A percentile compares a stretch with the other conserved stretches of the same genome.
phyloP scores from a whole-genome alignment of 2,113 vertebrate species.

The Pongo pygmaeus region DNA sequence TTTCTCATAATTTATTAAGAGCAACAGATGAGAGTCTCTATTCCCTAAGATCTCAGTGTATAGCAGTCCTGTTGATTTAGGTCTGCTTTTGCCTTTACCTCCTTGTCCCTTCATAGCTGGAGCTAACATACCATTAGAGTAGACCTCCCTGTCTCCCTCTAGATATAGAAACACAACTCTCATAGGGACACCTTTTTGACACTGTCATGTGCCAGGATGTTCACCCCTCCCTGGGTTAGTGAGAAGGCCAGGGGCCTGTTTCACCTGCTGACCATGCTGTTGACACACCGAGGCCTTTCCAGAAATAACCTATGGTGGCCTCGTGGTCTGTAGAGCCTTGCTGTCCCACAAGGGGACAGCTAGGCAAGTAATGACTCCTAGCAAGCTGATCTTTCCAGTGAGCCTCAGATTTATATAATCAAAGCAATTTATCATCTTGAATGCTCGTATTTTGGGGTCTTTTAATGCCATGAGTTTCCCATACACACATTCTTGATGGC shows the following conservation, averaged over 20 bases:
- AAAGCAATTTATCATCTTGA: slow-evolving; percentile 15
- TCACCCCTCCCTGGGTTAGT: too few relatives aligned
- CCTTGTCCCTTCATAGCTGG: background rate
- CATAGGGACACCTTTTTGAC: background rate
- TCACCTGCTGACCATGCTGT: background rate
- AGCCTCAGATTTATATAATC: background rate
- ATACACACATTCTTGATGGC: slow-evolving; percentile 51
- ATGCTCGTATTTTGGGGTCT: slow-evolving; percentile 52
- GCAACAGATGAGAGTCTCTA: background rate
- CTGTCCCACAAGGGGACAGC: background rate
- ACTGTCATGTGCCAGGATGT: too few relatives aligned
- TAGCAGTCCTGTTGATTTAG: background rate
- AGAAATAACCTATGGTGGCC: background rate
- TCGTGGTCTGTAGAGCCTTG: background rate
- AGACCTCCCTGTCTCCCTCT: background rate
- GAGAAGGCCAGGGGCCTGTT: background rate
- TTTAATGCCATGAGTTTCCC: slow-evolving; percentile 54
- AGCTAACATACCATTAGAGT: background rate
- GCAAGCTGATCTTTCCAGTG: background rate
- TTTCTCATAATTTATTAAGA: background rate
- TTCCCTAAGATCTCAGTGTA: too few relatives aligned
- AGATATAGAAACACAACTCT: background rate
- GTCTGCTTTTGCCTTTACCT: background rate
- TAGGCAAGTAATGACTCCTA: background rate
- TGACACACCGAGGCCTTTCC: background rate